Evolutionary conservation across 2,888 invertebrate genomes (phyloP).

Genomic region (Brachyopa scutellaris): DNA sequence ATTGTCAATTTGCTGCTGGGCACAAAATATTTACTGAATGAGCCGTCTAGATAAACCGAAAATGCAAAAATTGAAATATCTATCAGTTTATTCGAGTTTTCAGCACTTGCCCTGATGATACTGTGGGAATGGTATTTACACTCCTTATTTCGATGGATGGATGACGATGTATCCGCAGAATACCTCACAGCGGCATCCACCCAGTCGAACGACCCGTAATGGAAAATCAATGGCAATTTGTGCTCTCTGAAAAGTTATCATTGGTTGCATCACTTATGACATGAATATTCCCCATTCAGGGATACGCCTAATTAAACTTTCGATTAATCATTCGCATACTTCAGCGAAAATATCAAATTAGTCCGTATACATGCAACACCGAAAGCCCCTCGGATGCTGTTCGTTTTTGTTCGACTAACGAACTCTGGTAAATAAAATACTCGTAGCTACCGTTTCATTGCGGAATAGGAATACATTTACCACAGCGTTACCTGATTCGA

Average conservation of each 20-base stretch:
- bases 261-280: slow-evolving; percentile 66
- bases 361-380: neutral
- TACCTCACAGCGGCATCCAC: neutral
- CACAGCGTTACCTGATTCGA: no score
- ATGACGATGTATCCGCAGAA: slow-evolving; percentile 21
- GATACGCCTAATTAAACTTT: slow-evolving; percentile 73
- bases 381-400: neutral
- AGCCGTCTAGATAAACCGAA: slow-evolving; percentile 66
- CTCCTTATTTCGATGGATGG: slow-evolving; percentile 5
- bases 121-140: slow-evolving; percentile 56
- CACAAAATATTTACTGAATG: slow-evolving; percentile 65
- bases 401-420: neutral
- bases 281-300: slow-evolving; percentile 54
- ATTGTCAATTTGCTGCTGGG: slow-evolving; percentile 61
- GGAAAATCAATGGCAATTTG: slow-evolving; percentile 70
- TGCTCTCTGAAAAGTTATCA: slow-evolving; percentile 65
- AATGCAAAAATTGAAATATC: slow-evolving; percentile 70
- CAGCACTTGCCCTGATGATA: slow-evolving; percentile 67
- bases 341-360: slow-evolving; percentile 65
- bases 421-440: no score
- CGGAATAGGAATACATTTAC: neutral
- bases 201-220: slow-evolving; percentile 45
- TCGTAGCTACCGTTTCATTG: neutral
- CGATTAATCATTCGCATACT: slow-evolving; percentile 73
- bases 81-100: slow-evolving; percentile 68